These are phyloP conservation scores for Ernsta delagoae DNA, from an alignment of 2,888 invertebrate species.

Conservation along the genomic window DNA sequence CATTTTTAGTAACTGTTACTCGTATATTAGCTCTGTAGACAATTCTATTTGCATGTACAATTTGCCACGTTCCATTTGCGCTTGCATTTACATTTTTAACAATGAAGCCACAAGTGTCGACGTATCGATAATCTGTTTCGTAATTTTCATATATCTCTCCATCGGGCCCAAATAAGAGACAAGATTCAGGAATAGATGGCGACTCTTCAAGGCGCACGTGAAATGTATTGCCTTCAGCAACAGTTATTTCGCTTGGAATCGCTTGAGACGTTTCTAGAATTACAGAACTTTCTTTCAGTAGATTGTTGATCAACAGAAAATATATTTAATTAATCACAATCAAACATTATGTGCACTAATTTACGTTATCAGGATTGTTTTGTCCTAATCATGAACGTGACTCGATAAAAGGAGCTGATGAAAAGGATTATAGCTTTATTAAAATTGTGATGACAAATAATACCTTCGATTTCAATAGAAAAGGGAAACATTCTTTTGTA, in stretches of 20 bases:
- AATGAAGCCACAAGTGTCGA: slow-evolving; percentile 58
- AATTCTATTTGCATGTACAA: slow-evolving; percentile 58
- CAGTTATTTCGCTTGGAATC: slow-evolving; percentile 47
- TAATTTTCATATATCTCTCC: slow-evolving; percentile 43
- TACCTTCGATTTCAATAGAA: slow-evolving; percentile 68
- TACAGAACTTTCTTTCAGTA: slow-evolving; percentile 1
- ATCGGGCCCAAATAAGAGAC: slow-evolving; percentile 56
- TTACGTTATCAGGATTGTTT: slow-evolving; percentile 47
- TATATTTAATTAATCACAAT: slow-evolving; percentile 3
- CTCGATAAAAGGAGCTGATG: slow-evolving; percentile 54
- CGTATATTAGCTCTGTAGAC: slow-evolving; percentile 54
- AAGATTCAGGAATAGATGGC: slow-evolving; percentile 53
- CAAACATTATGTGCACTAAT: slow-evolving; percentile 30
- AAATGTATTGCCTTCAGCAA: slow-evolving; percentile 60
- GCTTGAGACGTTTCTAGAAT: slow-evolving; percentile 60
- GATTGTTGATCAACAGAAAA: neutral
- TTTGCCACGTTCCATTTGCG: slow-evolving; percentile 58
- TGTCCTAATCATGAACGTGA: slow-evolving; percentile 67
- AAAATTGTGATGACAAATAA: slow-evolving; percentile 44
- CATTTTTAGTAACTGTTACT: slow-evolving; percentile 54
- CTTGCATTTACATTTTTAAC: slow-evolving; percentile 48
- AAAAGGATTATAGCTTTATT: slow-evolving; percentile 34
- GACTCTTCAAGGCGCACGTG: slow-evolving; percentile 56
- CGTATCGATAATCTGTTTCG: slow-evolving; percentile 47
- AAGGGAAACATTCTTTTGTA: slow-evolving; percentile 64